phyloP scores from a whole-genome alignment of 1,140 invertebrate species.

The Magallana angulata region DNA sequence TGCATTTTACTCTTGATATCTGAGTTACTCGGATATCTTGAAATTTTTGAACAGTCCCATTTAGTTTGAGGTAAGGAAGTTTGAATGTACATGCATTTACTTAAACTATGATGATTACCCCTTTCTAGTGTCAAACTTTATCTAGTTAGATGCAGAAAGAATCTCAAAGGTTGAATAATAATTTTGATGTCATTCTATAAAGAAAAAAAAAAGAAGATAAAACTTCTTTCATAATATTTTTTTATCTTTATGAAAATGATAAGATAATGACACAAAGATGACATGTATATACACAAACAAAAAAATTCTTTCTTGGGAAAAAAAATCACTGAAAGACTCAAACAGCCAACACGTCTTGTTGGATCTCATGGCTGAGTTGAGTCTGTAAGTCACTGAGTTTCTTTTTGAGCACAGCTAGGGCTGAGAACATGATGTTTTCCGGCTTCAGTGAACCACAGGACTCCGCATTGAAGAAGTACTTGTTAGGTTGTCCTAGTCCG shows the following conservation, averaged over 20 bases:
- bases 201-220: no score
- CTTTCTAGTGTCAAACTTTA: no score
- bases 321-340: neutral
- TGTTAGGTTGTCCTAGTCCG: slow-evolving; percentile 96
- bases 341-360: slow-evolving; percentile 64
- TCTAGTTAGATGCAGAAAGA: no score
- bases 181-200: no score
- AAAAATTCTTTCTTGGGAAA: neutral
- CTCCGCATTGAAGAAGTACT: slow-evolving; percentile 98
- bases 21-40: no score
- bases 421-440: slow-evolving; percentile 98
- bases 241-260: slow-evolving; percentile 1
- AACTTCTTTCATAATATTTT: no score
- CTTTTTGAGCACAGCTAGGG: slow-evolving; percentile 94
- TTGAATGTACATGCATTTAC: no score
- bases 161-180: no score
- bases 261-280: neutral
- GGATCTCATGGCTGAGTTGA: slow-evolving; percentile 78
- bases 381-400: slow-evolving; percentile 97
- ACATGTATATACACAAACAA: neutral
- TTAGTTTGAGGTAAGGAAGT: no score
- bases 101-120: no score
- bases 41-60: no score
- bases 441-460: slow-evolving; percentile 95
- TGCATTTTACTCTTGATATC: no score